Conservation (phyloP, 92 coral and sea anemone species). For the Anthopleura xanthogrammica region DNA sequence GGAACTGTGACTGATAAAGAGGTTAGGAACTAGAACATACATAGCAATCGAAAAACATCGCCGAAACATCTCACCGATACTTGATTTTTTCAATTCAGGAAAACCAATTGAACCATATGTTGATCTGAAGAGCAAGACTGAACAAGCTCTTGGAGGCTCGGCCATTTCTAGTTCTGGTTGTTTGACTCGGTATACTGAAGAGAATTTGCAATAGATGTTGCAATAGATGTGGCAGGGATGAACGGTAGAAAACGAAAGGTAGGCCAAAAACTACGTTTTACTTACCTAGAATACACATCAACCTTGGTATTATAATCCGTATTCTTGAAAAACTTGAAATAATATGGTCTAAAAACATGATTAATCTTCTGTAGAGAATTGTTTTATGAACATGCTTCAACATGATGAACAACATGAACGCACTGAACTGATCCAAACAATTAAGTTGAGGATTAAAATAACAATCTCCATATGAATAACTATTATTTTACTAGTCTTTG, state of each 20-base stretch:
- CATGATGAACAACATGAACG: neutral
- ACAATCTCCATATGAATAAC: no score
- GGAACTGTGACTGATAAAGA: no score
- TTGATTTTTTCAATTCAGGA: neutral
- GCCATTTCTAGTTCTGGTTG: neutral
- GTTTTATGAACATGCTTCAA: neutral
- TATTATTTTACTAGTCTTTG: no score
- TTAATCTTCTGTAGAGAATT: neutral
- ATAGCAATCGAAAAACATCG: no score
- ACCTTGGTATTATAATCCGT: neutral
- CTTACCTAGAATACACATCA: neutral
- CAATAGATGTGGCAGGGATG: neutral
- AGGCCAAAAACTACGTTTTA: neutral
- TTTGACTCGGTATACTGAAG: neutral
- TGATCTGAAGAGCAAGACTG: neutral
- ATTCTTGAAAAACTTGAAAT: neutral
- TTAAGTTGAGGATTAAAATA: no score
- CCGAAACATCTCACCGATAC: neutral
- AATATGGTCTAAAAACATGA: neutral
- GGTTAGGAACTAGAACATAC: no score
- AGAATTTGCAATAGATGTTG: no score
- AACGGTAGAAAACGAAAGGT: conserved; percentile 1
- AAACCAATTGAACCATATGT: neutral
- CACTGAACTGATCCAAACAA: neutral
- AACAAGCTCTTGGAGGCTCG: neutral